Base-by-base conservation (phyloP, 2,113 vertebrate genomes). In the Antennarius striatus region DNA sequence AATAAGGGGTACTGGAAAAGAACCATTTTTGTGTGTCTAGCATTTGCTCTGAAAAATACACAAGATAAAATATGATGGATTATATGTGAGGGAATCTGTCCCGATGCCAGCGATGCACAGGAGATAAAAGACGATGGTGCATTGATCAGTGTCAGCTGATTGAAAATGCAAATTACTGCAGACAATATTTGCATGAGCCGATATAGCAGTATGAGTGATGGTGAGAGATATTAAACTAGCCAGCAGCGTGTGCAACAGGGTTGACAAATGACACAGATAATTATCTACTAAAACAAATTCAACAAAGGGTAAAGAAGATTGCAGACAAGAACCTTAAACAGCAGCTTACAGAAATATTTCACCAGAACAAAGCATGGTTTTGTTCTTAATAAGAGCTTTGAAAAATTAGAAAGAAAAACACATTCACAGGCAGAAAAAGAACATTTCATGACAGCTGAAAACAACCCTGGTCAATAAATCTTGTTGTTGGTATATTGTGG, bases 151-250 rank as follows among this genome's bases (percentile, higher is more conserved):
- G 51, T 71, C 65, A 11, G 61, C 17, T 74, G 58, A 39, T 32
- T n/a, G 1, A 6, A 64, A 51, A 84, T 88, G 88, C 72, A 83
- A 86, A 85, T 87, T 68, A 71, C 68, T 73, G 79, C 71, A 59
- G 81, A 72, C 40, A 61, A 73, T 22, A 77, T 87, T 84, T 87
- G 81, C 80, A 86, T 85, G 75, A 58, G 55, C 60, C 12, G 4
- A 16, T 42, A 63, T 81, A 77, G 63, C 58, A 22, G 57, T 4
- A 36, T 80, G 82, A 86, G 55, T 43, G 70, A 88, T 81, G 79
- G 39, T 69, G 69, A 50, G 64, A 32, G 75, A 81, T 86, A 75
- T 86, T 86, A 82, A 87, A 83, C 43, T 50, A 73, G 54, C 56
- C 70, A 64, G 59, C 5, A 55, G 46, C n/a, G 4, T 55, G 13